Conservation (phyloP, 2,113 vertebrate genomes). For the Sebastes schlegelii region DNA sequence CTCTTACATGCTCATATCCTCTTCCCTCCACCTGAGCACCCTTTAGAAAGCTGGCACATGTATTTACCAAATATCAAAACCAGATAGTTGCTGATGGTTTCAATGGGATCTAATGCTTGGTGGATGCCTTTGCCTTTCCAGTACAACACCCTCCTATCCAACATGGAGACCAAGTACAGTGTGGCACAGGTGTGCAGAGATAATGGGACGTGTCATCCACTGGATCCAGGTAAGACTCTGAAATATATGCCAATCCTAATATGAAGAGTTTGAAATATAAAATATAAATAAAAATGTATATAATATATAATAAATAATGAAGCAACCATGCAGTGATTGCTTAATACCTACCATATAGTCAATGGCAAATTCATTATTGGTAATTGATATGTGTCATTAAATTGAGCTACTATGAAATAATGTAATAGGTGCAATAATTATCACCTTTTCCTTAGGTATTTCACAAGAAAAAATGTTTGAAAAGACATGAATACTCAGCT, state of each 20-base stretch:
- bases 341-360: neutral
- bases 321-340: neutral
- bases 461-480: neutral
- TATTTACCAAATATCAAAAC: constrained; percentile 5
- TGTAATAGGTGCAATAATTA: neutral
- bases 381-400: neutral
- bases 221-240: constrained; percentile 90
- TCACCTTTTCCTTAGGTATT: neutral
- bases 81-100: neutral
- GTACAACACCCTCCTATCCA: constrained; percentile 92
- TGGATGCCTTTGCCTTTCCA: constrained; percentile 66
- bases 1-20: neutral
- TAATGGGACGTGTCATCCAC: constrained; percentile 80
- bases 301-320: neutral
- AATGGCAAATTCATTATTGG: neutral
- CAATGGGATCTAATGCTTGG: neutral
- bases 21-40: neutral
- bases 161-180: constrained; percentile 96
- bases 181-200: constrained; percentile 89
- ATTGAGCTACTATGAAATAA: neutral
- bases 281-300: neutral
- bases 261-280: neutral
- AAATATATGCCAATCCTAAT: neutral
- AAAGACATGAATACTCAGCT: neutral
- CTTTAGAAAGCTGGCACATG: neutral